phyloP scores from a whole-genome alignment of 2,113 vertebrate genomes.

The Lampris megalopsis region DNA sequence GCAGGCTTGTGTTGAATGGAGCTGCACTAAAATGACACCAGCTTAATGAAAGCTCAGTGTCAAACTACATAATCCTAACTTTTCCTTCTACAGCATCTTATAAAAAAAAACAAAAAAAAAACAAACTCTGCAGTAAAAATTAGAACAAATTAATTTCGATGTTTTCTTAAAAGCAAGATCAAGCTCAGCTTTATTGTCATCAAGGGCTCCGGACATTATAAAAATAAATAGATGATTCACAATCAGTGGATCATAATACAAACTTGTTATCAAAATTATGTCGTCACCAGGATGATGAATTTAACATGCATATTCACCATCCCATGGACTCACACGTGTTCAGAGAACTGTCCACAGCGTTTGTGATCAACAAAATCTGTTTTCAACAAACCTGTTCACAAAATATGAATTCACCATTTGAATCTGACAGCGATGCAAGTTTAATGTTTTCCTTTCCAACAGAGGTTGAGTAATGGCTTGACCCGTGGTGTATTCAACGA shows the following conservation, averaged over 20 bases:
- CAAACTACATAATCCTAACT: background rate
- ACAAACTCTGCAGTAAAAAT: background rate
- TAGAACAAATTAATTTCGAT: conserved; percentile 12
- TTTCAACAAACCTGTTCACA: conserved; percentile 59
- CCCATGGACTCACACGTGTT: conserved; percentile 72
- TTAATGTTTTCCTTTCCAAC: conserved; percentile 61
- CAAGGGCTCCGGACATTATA: conserved; percentile 79
- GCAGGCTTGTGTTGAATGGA: background rate
- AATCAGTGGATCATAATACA: conserved; percentile 83
- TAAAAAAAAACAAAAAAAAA: background rate
- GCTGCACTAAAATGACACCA: background rate
- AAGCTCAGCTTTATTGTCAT: conserved; percentile 79
- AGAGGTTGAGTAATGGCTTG: conserved; percentile 53
- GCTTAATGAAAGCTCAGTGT: background rate
- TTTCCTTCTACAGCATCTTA: background rate
- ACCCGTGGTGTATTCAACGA: conserved; percentile 67
- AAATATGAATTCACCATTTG: conserved; percentile 73
- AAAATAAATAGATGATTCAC: conserved; percentile 87
- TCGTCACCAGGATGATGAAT: conserved; percentile 80
- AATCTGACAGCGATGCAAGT: conserved; percentile 62
- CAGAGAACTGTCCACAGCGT: conserved; percentile 46
- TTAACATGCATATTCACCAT: conserved; percentile 83
- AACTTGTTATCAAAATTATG: conserved; percentile 86
- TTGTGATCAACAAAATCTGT: conserved; percentile 55
- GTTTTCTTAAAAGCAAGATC: conserved; percentile 52